These are phyloP conservation scores for Hippocampus comes DNA, from an alignment of 2,113 vertebrate species.

Conservation along the genomic window DNA sequence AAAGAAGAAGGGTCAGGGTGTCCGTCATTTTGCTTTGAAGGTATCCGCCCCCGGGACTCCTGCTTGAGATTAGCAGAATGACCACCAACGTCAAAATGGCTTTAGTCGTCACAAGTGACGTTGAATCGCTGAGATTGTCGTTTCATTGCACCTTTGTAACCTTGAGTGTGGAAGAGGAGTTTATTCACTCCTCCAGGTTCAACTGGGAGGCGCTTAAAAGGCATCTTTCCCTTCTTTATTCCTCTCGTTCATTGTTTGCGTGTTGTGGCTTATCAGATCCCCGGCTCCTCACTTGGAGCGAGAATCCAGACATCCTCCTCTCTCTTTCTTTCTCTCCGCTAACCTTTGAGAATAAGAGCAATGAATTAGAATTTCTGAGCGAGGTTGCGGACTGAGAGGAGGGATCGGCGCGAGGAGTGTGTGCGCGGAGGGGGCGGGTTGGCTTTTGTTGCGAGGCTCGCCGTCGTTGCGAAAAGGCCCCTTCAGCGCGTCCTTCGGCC, in stretches of 20 bases:
- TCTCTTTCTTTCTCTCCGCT: constrained; percentile 54
- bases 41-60: background rate
- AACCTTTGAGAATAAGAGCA: constrained; percentile 73
- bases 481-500: constrained; percentile 66
- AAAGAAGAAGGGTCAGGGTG: background rate
- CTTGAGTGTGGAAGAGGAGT: background rate
- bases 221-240: constrained; percentile 40
- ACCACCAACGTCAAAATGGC: background rate
- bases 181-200: background rate
- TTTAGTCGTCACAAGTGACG: background rate
- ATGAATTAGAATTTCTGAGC: constrained; percentile 76
- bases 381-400: constrained; percentile 45
- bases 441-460: constrained; percentile 40
- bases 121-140: background rate
- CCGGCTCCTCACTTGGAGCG: constrained; percentile 50
- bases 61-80: background rate
- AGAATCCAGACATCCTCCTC: constrained; percentile 56
- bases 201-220: constrained; percentile 4
- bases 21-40: background rate
- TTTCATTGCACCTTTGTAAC: background rate
- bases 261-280: constrained; percentile 68
- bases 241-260: constrained; percentile 63
- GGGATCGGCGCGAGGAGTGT: constrained; percentile 28
- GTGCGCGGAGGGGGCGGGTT: constrained; percentile 5
- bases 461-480: constrained; percentile 76